A percentile compares a stretch with the other conserved stretches of the same genome.
These are phyloP conservation scores for Pteropus alecto DNA, from an alignment of 2,113 vertebrate genomes.

Conservation along the genomic window DNA sequence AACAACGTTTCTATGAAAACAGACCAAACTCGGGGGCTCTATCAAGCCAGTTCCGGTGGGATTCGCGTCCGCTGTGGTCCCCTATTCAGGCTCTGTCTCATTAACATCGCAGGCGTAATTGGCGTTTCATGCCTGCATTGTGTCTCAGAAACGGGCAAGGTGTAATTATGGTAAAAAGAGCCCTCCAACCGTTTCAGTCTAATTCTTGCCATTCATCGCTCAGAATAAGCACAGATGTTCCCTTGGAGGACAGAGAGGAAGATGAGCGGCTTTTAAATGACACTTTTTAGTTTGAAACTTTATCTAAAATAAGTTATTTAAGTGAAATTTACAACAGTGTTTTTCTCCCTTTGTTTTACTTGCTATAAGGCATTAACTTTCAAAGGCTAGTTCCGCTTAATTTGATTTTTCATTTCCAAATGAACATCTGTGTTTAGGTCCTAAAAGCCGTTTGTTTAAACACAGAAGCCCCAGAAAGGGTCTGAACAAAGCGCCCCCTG, in stretches of 20 bases:
- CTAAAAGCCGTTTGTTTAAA: constrained; percentile 86
- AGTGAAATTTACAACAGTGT: constrained; percentile 82
- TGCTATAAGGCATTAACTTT: constrained; percentile 83
- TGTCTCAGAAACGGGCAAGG: constrained; percentile 84
- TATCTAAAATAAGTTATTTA: constrained; percentile 82
- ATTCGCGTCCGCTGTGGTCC: constrained; percentile 78
- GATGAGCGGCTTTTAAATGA: constrained; percentile 80
- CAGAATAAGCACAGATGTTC: constrained; percentile 87
- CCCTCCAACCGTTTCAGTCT: constrained; percentile 70
- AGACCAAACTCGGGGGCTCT: constrained; percentile 78
- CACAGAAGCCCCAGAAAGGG: constrained; percentile 81
- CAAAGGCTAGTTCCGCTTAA: constrained; percentile 85
- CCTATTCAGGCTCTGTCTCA: constrained; percentile 83
- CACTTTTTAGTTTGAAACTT: constrained; percentile 81
- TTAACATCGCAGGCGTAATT: constrained; percentile 85
- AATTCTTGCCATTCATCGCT: constrained; percentile 84
- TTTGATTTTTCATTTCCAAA: constrained; percentile 86
- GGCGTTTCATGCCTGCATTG: constrained; percentile 86
- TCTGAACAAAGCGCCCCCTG: constrained; percentile 83
- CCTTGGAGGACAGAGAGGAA: constrained; percentile 75
- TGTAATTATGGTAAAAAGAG: constrained; percentile 86
- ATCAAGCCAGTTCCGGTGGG: constrained; percentile 77
- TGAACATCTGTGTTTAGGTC: constrained; percentile 89
- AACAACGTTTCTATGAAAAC: constrained; percentile 72
- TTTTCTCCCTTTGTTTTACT: constrained; percentile 82